Evolutionary conservation across 2,113 vertebrate species (phyloP).

Genomic region (Saimiri boliviensis): DNA sequence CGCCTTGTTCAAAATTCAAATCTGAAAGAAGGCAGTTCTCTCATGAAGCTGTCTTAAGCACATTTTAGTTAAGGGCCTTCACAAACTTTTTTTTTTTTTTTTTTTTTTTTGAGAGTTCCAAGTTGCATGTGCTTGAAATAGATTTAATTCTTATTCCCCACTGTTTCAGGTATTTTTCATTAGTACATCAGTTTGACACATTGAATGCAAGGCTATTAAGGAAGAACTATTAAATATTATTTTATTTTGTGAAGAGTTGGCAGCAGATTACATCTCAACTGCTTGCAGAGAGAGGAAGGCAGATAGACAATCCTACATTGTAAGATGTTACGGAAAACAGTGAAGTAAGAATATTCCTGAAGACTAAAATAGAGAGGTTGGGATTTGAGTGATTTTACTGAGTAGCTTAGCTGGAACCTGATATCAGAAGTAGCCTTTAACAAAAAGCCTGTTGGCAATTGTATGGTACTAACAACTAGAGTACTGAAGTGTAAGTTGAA

Average conservation of each 20-base stretch:
- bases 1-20: conserved; percentile 80
- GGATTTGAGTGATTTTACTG: conserved; percentile 78
- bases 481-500: conserved; percentile 65
- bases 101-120: conserved; percentile 67
- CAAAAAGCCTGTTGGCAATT: conserved; percentile 73
- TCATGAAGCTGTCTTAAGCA: conserved; percentile 74
- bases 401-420: conserved; percentile 72
- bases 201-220: conserved; percentile 37
- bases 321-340: not conserved
- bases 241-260: conserved; percentile 62
- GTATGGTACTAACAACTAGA: conserved; percentile 65
- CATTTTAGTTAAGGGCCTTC: conserved; percentile 78
- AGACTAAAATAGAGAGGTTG: conserved; percentile 76
- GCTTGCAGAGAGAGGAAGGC: conserved; percentile 55
- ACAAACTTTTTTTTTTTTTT: conserved; percentile 12
- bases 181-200: conserved; percentile 27
- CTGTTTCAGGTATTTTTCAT: conserved; percentile 56
- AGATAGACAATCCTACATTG: conserved; percentile 61
- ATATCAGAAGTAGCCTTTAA: conserved; percentile 87
- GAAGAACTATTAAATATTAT: not conserved
- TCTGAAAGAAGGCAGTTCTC: conserved; percentile 77
- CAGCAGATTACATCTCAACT: conserved; percentile 68
- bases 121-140: conserved; percentile 68
- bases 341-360: conserved; percentile 9
- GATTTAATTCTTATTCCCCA: conserved; percentile 9